Evolutionary conservation across 30 jellyfish, hydroid and myxozoan species (phyloP).

Genomic region (Chrysaora quinquecirrha): DNA sequence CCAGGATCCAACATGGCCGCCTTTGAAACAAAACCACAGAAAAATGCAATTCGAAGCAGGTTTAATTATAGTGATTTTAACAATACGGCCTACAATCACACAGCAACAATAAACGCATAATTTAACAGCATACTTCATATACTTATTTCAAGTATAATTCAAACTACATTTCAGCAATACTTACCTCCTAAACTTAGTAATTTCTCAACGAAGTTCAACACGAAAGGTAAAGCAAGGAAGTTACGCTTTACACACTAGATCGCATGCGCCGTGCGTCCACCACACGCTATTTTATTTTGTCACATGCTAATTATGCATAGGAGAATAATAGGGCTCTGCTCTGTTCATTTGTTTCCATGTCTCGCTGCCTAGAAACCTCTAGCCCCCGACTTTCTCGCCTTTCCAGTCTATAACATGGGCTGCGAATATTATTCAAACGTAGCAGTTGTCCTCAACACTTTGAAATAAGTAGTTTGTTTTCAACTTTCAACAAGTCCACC

Average conservation of each 20-base stretch:
- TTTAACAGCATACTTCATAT: background rate
- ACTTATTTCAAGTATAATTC: background rate
- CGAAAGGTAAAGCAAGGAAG: background rate
- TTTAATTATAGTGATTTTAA: background rate
- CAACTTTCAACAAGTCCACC: background rate
- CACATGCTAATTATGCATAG: constrained; percentile 71
- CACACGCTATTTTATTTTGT: constrained; percentile 64
- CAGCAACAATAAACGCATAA: background rate
- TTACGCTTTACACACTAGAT: constrained; percentile 5
- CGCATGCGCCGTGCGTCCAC: constrained; percentile 62
- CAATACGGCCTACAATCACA: constrained; percentile 60
- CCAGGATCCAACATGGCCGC: constrained; percentile 67
- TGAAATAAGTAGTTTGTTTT: background rate
- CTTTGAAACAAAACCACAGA: constrained; percentile 48
- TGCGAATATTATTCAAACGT: background rate
- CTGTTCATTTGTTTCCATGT: background rate
- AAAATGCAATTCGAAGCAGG: constrained; percentile 19
- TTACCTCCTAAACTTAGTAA: too few species aligned
- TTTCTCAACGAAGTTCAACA: background rate
- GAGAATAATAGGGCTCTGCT: constrained; percentile 1
- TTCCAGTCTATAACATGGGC: background rate
- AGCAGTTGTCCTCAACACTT: background rate
- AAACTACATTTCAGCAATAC: background rate
- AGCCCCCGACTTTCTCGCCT: too few species aligned
- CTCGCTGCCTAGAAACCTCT: too few species aligned